Conservation (phyloP, 2,888 invertebrate species). For the Sericinus montela region DNA sequence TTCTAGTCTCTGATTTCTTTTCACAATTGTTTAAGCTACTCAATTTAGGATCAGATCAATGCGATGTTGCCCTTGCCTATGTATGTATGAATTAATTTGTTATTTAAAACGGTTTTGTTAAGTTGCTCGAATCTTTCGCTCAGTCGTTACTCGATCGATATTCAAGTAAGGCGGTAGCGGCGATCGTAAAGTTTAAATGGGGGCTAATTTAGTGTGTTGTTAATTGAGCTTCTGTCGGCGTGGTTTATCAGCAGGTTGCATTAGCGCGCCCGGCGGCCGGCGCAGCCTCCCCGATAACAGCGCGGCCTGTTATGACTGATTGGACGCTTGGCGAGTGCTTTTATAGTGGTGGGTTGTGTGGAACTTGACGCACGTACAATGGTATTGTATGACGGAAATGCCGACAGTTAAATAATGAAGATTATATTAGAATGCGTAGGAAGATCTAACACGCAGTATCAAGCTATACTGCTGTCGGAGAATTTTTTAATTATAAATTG, state of each 20-base stretch:
- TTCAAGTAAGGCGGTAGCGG: slow-evolving; percentile 76
- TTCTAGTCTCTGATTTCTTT: no score
- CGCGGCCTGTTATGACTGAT: slow-evolving; percentile 57
- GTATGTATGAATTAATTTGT: no score
- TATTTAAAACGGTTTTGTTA: not conserved
- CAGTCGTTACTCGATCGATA: slow-evolving; percentile 35
- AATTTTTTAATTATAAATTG: no score
- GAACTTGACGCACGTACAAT: slow-evolving; percentile 19
- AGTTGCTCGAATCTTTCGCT: not conserved
- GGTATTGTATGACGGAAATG: not conserved
- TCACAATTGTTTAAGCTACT: no score
- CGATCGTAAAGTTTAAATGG: slow-evolving; percentile 76
- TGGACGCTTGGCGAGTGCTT: slow-evolving; percentile 18
- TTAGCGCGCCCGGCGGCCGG: slow-evolving; percentile 53
- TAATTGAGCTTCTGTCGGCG: slow-evolving; percentile 71
- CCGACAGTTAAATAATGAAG: no score
- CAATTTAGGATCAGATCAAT: no score
- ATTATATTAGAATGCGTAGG: no score
- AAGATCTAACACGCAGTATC: no score
- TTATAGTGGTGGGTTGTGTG: slow-evolving; percentile 22
- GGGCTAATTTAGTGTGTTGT: slow-evolving; percentile 75
- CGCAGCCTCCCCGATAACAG: slow-evolving; percentile 38
- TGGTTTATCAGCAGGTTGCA: slow-evolving; percentile 61
- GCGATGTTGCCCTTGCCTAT: no score
- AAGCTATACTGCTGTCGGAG: no score